These are phyloP conservation scores for Limanda limanda DNA, from an alignment of 2,113 vertebrate species.

Conservation along the genomic window DNA sequence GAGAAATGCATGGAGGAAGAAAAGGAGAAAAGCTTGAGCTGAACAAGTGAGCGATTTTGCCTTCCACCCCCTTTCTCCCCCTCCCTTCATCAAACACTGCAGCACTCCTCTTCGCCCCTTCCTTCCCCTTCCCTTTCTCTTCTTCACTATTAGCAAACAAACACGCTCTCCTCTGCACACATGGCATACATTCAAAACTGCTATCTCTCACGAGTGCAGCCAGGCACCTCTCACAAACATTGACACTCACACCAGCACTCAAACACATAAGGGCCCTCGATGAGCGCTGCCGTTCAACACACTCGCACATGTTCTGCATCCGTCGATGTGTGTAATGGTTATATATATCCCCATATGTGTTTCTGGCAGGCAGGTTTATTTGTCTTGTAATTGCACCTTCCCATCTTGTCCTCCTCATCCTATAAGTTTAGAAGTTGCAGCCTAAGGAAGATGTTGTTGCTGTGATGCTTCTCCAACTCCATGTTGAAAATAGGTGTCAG, in stretches of 20 bases:
- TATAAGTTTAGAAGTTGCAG: background rate
- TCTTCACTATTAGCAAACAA: conserved; percentile 53
- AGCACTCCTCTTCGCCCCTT: conserved; percentile 2
- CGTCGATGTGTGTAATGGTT: conserved; percentile 58
- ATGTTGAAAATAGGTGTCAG: conserved; percentile 6
- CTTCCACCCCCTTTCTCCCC: background rate
- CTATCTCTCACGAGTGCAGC: conserved; percentile 45
- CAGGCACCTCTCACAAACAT: conserved; percentile 52
- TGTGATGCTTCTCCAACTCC: background rate
- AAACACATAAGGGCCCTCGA: conserved; percentile 33
- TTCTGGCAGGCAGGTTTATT: conserved; percentile 66
- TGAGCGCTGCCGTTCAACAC: conserved; percentile 44
- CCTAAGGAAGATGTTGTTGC: background rate
- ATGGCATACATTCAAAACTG: conserved; percentile 50
- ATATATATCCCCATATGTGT: conserved; percentile 56
- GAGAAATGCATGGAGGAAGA: conserved; percentile 5
- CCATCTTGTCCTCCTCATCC: background rate
- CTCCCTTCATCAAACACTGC: conserved; percentile 40
- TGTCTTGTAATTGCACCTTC: conserved; percentile 44
- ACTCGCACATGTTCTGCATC: conserved; percentile 62
- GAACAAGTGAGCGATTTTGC: conserved; percentile 29
- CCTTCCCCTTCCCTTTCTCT: conserved; percentile 12
- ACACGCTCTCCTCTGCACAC: conserved; percentile 42
- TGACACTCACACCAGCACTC: conserved; percentile 52
- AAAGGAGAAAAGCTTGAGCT: conserved; percentile 8